Evolutionary conservation across 2,113 vertebrate genomes (phyloP), one percentile per base, ranked within the genome.

Genomic region (Notechis scutatus): DNA sequence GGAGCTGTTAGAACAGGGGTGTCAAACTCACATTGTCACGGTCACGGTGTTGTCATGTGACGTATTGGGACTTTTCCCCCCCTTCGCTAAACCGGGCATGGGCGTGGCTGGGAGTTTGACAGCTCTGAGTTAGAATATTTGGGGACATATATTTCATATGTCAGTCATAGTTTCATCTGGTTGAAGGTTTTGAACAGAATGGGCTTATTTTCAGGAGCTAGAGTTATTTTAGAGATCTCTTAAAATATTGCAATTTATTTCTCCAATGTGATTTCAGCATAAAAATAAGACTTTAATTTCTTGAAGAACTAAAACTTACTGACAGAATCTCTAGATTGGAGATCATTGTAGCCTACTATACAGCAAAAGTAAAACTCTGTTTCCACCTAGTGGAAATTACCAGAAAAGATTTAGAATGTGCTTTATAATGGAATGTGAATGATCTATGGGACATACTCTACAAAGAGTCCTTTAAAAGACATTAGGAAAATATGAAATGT

Each of bases 381-480:
- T 92, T 74, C 61, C 87, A 89, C 23, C 87, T 92, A 64, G 91
- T 92, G 91, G 87, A 89, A 69, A 81, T 42, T 39, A 64, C 11
- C 14, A 87, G 74, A 6, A 55, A 55, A 55, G 12, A 7, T 74
- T 39, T 39, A 61, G n/a, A 74, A 39, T 39, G 7, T 21, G 74
- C 7, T 81, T 81, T 42, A 81, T 15, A 74, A 74, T 39, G n/a
- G 6, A 74, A 39, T 81, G 69, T 81, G 34, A 81, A 42, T 52
- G 45, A 24, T 24, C 34, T 59, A 5, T n/a, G 10, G 34, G 34
- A 55, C 10, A 8, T 74, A 34, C n/a, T 39, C 74, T 42, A 7
- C 39, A 39, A 24, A 64, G 1, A 26, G 39, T 81, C 39, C 74
- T 52, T 54, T 52, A 3, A 81, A 23, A 34, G 50, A 54, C 74